Evolutionary conservation across 2,113 vertebrate genomes (phyloP).

Genomic region (Equus przewalskii): DNA sequence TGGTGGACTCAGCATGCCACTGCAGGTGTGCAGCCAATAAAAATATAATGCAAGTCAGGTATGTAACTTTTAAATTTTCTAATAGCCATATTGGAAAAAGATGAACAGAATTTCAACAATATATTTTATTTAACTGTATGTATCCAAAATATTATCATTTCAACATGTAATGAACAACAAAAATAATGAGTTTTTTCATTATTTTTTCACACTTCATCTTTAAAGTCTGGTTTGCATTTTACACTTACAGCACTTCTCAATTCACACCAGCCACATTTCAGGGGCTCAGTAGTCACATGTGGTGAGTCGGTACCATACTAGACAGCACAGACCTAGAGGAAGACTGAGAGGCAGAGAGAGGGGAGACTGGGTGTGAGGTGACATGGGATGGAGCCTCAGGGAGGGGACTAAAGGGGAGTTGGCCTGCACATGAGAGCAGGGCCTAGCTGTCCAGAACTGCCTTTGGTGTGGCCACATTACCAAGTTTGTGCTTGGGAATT

Average conservation of each 20-base stretch:
- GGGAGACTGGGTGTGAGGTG: too few relatives aligned
- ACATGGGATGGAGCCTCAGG: background rate
- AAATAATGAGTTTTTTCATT: background rate
- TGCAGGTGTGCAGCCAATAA: background rate
- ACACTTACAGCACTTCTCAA: background rate
- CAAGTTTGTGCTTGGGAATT: background rate
- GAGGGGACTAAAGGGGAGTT: background rate
- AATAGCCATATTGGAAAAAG: background rate
- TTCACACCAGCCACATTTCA: background rate
- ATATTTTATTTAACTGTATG: background rate
- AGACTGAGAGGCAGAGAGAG: background rate
- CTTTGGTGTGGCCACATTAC: background rate
- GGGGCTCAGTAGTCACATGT: background rate
- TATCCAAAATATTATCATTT: background rate
- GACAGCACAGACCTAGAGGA: background rate
- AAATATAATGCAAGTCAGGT: too few relatives aligned
- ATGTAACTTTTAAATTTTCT: background rate
- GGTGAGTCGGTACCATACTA: too few relatives aligned
- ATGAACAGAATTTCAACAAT: background rate
- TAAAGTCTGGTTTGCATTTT: slow-evolving; percentile 81
- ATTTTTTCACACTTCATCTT: slow-evolving; percentile 87
- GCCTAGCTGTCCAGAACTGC: background rate
- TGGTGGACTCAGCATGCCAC: background rate
- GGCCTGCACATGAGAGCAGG: too few relatives aligned
- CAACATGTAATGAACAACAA: background rate